These are phyloP conservation scores for Philereme transversata DNA, from an alignment of 2,888 invertebrate species.

Conservation along the genomic window DNA sequence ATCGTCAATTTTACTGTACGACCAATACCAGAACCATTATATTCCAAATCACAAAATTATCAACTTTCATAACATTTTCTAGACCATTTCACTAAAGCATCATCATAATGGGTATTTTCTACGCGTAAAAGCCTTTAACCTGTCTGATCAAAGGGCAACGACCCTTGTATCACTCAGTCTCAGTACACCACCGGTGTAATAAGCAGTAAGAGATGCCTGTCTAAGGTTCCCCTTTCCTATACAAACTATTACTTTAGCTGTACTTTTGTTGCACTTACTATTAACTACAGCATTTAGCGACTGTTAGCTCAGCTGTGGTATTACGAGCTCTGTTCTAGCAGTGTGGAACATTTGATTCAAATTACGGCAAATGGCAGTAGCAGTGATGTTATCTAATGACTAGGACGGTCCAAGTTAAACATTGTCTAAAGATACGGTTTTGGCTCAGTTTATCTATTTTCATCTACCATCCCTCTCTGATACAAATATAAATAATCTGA, in stretches of 20 bases:
- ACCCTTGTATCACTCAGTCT: conserved; percentile 33
- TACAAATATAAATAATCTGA: too few species aligned
- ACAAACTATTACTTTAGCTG: conserved; percentile 13
- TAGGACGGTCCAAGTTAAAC: background rate
- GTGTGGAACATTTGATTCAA: conserved; percentile 17
- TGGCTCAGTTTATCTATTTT: background rate
- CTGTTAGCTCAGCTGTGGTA: conserved; percentile 10
- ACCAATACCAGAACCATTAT: too few species aligned
- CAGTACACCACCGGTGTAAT: conserved; percentile 32
- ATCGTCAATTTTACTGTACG: too few species aligned
- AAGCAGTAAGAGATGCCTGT: conserved; percentile 36
- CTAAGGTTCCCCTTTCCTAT: conserved; percentile 31
- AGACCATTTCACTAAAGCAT: background rate
- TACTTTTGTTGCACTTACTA: conserved; percentile 9
- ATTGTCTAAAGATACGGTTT: background rate
- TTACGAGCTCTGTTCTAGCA: conserved; percentile 11
- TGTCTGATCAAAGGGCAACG: conserved; percentile 33
- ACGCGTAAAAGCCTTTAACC: conserved; percentile 26
- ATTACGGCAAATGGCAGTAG: conserved; percentile 14
- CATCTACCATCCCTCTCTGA: too few species aligned
- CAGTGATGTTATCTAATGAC: conserved; percentile 18
- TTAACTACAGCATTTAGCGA: conserved; percentile 8
- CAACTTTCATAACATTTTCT: too few species aligned
- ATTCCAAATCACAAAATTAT: too few species aligned
- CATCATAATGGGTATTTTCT: background rate